Evolutionary conservation across 2,113 vertebrate species (phyloP).

Genomic region (Crotalus tigris): DNA sequence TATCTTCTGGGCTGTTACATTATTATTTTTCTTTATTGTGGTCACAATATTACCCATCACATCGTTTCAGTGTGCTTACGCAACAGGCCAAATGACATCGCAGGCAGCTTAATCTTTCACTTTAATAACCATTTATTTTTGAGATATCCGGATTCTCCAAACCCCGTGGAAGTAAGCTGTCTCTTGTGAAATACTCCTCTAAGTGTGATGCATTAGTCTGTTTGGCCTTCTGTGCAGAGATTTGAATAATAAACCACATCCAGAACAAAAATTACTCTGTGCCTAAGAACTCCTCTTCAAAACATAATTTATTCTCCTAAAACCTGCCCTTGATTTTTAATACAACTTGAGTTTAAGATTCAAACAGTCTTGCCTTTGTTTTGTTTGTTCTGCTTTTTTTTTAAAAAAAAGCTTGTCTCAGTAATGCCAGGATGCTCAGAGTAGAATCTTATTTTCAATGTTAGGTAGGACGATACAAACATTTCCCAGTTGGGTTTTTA

Average conservation of each 20-base stretch:
- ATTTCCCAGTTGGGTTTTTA: background rate
- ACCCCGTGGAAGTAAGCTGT: constrained; percentile 44
- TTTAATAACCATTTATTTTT: constrained; percentile 63
- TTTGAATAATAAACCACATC: constrained; percentile 40
- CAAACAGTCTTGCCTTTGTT: constrained; percentile 16
- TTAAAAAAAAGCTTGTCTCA: background rate
- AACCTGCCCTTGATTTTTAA: constrained; percentile 9
- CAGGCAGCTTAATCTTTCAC: constrained; percentile 55
- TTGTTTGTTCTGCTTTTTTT: constrained; percentile 20
- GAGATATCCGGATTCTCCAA: constrained; percentile 36
- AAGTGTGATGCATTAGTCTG: constrained; percentile 45
- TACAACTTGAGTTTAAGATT: constrained; percentile 33
- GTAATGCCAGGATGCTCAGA: background rate
- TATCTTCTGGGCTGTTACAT: constrained; percentile 50
- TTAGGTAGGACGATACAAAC: background rate
- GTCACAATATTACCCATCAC: constrained; percentile 54
- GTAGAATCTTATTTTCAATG: background rate
- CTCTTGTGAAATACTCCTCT: constrained; percentile 43
- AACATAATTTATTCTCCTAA: constrained; percentile 31
- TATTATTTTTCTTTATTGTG: constrained; percentile 57
- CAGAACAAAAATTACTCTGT: background rate
- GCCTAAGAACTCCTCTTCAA: constrained; percentile 31
- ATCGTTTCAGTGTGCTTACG: constrained; percentile 56
- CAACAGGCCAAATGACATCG: constrained; percentile 48
- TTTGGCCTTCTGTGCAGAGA: constrained; percentile 34